phyloP scores from a whole-genome alignment of 2,113 vertebrate genomes.

The Rhea pennata region DNA sequence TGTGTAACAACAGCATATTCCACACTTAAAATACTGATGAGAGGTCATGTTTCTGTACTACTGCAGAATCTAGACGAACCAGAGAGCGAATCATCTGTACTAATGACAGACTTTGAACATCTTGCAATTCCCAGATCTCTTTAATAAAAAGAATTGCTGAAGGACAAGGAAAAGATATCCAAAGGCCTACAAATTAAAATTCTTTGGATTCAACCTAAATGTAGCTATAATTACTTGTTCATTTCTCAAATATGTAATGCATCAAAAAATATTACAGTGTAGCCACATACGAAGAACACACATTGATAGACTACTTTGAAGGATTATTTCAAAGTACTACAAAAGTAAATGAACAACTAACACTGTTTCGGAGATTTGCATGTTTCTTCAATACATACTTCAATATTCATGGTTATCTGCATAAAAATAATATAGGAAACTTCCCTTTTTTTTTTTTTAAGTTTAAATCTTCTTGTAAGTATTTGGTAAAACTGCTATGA shows the following conservation, averaged over 20 bases:
- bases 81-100: constrained; percentile 11
- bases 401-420: neutral
- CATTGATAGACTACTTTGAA: neutral
- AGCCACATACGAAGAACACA: neutral
- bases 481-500: neutral
- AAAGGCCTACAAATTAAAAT: neutral
- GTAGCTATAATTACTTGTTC: neutral
- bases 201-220: neutral
- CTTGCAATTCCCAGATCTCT: neutral
- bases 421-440: neutral
- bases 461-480: neutral
- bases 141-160: neutral
- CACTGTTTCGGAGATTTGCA: neutral
- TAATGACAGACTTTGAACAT: neutral
- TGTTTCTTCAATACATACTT: neutral
- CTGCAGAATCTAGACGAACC: neutral
- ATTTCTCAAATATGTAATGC: neutral
- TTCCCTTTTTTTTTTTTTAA: neutral
- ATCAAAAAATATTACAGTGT: neutral
- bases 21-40: neutral
- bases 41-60: neutral
- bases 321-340: neutral
- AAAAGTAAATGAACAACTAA: neutral
- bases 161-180: neutral
- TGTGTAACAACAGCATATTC: neutral